Evolutionary conservation across 1,140 invertebrate species (phyloP).

Genomic region (Drosophila navojoa): DNA sequence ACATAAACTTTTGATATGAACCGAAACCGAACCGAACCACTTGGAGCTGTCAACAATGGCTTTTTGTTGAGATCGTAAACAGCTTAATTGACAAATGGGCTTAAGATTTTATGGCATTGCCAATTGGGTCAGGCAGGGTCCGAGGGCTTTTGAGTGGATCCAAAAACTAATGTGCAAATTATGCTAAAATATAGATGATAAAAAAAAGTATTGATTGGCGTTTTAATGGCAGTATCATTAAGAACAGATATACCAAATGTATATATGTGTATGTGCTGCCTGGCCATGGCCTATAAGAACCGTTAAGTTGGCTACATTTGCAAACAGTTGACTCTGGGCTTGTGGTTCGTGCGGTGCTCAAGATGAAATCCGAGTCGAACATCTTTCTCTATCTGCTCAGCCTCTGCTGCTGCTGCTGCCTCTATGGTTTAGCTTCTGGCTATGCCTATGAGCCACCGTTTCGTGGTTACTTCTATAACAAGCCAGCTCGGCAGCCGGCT

Average conservation of each 20-base stretch:
- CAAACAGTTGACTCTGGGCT: conserved; percentile 54
- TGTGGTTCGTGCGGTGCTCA: conserved; percentile 64
- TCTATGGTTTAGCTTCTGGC: conserved; percentile 2
- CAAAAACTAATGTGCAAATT: conserved; percentile 28
- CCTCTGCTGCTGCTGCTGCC: conserved; percentile 12
- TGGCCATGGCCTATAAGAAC: conserved; percentile 63
- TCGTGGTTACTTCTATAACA: conserved; percentile 64
- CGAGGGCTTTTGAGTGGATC: conserved; percentile 42
- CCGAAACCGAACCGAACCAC: conserved; percentile 8
- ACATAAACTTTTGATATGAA: conserved; percentile 54
- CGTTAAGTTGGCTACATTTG: conserved; percentile 30
- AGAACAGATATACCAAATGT: neutral
- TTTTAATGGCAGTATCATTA: conserved; percentile 55
- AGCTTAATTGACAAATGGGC: conserved; percentile 67
- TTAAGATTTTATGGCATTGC: conserved; percentile 26
- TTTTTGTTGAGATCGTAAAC: conserved; percentile 26
- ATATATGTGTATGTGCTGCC: neutral
- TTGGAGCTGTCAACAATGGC: conserved; percentile 42
- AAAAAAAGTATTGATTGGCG: conserved; percentile 62
- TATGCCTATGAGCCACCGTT: conserved; percentile 46
- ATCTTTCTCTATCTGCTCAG: conserved; percentile 27
- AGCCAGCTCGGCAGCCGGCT: conserved; percentile 49
- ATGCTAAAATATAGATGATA: conserved; percentile 64
- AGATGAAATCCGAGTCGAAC: conserved; percentile 54
- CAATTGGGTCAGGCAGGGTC: conserved; percentile 61